Base-by-base conservation (phyloP, 2,797 vertebrate species). In the Neosilurus hyrtlii region DNA sequence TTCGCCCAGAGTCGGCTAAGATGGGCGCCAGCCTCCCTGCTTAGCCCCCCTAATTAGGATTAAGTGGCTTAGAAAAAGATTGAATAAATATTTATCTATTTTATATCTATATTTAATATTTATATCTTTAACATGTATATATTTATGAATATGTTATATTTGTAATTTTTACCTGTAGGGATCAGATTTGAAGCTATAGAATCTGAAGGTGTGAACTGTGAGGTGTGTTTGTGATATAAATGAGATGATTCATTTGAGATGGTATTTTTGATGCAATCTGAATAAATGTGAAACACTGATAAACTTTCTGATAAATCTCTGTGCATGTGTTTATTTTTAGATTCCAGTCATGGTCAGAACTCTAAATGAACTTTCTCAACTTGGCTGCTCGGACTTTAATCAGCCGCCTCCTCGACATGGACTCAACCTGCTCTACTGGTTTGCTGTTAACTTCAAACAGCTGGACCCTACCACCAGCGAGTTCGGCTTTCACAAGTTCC, bases 341-440 rank as follows among this genome's bases (percentile, higher is more conserved):
- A 51, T 0, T 8, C 15, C 52, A 56, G 68, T 52, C 63, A 88
- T 88, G 87, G 81, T 79, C 26, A 4, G 24, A 49, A 86, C 83
- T 0, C 67, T 90, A 5, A 80, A 86, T 37, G 84, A 81, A n/a
- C 54, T 90, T 12, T 0, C 5, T 0, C 62, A 86, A 0, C 85
- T 87, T 2, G 20, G 7, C 2, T 0, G 15, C 0, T 72, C 68
- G 0, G 70, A 61, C 4, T 90, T 86, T 24, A 86, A 86, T 30
- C 79, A 83, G 61, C 87, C 86, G 0, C 0, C 0, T 0, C 87
- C 87, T 0, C 83, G 85, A 26, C 86, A 88, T 16, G 88, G 89
- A 10, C 75, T 89, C 22, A 37, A 79, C 4, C 83, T 90, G 2
- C 52, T 90, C n/a, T 86, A 83, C 74, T 90, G 89, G 89, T 88